Evolutionary conservation across 2,797 vertebrate genomes (phyloP).

Genomic region (Myripristis jacobus): DNA sequence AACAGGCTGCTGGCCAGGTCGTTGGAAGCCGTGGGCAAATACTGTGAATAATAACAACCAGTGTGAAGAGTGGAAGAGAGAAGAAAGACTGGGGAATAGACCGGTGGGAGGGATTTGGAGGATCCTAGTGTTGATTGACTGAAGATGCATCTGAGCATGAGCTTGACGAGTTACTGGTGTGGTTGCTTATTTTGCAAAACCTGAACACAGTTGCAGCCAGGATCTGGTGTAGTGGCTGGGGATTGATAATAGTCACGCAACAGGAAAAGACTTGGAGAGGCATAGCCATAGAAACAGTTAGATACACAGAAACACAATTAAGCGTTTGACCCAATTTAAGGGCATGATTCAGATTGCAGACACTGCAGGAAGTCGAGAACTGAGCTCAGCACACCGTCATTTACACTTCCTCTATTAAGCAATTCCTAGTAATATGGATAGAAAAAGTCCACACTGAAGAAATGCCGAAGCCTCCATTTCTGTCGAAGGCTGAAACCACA

Average conservation of each 20-base stretch:
- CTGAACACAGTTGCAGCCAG: background rate
- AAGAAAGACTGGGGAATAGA: constrained; percentile 26
- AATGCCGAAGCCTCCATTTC: constrained; percentile 9
- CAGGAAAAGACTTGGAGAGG: too few species aligned
- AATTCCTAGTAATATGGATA: constrained; percentile 47
- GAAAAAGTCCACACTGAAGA: constrained; percentile 59
- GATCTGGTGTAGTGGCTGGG: background rate
- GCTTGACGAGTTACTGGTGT: background rate
- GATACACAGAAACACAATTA: background rate
- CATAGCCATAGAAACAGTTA: background rate
- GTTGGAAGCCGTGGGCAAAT: constrained; percentile 46
- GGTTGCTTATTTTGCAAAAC: background rate
- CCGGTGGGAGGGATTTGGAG: background rate
- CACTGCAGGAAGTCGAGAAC: constrained; percentile 51
- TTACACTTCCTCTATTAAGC: constrained; percentile 61
- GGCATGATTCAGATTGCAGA: constrained; percentile 35
- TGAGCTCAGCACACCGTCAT: constrained; percentile 18
- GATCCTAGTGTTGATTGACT: background rate
- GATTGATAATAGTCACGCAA: background rate
- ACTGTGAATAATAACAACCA: constrained; percentile 36
- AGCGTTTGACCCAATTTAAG: constrained; percentile 50
- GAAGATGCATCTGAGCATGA: background rate
- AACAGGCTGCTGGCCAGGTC: constrained; percentile 44
- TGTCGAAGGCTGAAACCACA: constrained; percentile 28
- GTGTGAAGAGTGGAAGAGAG: constrained; percentile 17